Conservation (phyloP, 1,140 invertebrate species). For the Ceratoteleas bidentatus region DNA sequence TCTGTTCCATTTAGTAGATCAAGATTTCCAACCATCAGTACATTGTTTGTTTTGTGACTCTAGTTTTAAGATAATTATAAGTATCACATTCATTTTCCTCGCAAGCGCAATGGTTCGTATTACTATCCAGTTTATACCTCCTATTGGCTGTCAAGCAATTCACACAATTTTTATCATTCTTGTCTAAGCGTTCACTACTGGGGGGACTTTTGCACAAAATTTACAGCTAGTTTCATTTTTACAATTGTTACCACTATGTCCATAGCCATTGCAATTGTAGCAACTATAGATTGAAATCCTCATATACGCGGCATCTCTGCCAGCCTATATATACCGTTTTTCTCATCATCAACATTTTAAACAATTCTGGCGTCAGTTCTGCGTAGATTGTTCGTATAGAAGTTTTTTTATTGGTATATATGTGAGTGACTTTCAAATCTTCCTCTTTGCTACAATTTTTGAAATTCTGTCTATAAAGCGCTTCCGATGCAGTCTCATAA, state of each 20-base stretch:
- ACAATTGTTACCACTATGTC: conserved; percentile 21
- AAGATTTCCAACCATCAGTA: neutral
- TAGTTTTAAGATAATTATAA: conserved; percentile 7
- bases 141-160: conserved; percentile 1
- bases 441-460: neutral
- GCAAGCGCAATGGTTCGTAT: conserved; percentile 1
- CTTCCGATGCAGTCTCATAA: neutral
- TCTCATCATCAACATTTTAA: neutral
- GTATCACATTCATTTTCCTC: conserved; percentile 1
- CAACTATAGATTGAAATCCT: conserved; percentile 27
- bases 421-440: neutral
- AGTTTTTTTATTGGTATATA: neutral
- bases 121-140: neutral
- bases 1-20: neutral
- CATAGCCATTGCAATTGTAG: conserved; percentile 19
- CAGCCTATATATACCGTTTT: conserved; percentile 21
- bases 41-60: neutral
- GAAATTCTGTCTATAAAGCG: neutral
- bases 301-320: conserved; percentile 22
- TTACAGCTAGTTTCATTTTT: neutral
- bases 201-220: conserved; percentile 18
- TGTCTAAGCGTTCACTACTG: neutral
- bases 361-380: neutral
- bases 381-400: neutral
- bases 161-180: conserved; percentile 6